These are phyloP conservation scores for Siderastrea siderea DNA, from an alignment of 92 coral and sea anemone species.

Conservation along the genomic window DNA sequence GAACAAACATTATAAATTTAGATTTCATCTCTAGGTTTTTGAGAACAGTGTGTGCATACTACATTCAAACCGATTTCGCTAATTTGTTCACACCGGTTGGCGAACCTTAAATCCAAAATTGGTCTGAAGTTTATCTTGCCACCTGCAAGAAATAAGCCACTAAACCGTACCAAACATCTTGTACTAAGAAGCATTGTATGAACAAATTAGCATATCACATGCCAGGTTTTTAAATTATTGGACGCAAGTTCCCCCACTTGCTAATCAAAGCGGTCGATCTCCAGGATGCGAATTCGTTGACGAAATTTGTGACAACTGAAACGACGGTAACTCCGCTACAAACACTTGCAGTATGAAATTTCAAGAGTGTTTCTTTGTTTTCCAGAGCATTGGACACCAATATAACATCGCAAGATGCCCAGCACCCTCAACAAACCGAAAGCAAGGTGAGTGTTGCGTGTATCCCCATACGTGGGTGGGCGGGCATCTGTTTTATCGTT, in stretches of 20 bases:
- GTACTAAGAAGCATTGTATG: background rate
- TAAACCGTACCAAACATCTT: slow-evolving; percentile 17
- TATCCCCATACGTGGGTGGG: background rate
- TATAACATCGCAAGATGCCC: slow-evolving; percentile 7
- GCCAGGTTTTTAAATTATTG: background rate
- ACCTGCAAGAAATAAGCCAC: slow-evolving; percentile 31
- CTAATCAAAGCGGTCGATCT: background rate
- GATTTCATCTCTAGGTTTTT: background rate
- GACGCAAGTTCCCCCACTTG: background rate
- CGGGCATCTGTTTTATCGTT: background rate
- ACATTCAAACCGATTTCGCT: background rate
- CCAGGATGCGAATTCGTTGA: no score
- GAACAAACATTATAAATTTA: background rate
- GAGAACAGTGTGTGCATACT: background rate
- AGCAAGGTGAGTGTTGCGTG: slow-evolving; percentile 21
- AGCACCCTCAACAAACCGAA: slow-evolving; percentile 23
- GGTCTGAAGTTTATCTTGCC: background rate
- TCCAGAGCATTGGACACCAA: background rate
- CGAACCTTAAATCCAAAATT: slow-evolving; percentile 9
- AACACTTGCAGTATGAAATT: background rate
- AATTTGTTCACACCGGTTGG: background rate
- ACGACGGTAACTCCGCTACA: background rate
- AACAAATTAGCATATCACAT: slow-evolving; percentile 31
- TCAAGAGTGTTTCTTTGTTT: background rate
- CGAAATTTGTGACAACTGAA: no score